Conservation (phyloP, 2,888 invertebrate genomes). For the Schrankia costaestrigalis region DNA sequence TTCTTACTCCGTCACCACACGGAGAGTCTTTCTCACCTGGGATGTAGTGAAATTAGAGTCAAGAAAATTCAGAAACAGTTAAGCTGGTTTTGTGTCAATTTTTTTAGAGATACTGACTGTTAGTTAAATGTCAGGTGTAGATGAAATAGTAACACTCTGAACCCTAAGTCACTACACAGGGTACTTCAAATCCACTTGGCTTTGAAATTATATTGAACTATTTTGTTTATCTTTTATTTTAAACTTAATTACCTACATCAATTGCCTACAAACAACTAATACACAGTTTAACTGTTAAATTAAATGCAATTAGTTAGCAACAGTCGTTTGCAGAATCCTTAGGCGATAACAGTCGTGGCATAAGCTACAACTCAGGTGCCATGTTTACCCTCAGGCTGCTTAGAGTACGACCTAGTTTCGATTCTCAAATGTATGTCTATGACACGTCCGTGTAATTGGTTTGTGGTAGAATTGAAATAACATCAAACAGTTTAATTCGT, state of each 20-base stretch:
- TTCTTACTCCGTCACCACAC: too few species aligned
- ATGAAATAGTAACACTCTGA: too few species aligned
- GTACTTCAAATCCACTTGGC: too few species aligned
- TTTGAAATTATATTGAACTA: too few species aligned
- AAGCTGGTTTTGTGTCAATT: too few species aligned
- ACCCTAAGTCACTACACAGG: too few species aligned
- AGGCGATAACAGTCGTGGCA: conserved; percentile 16
- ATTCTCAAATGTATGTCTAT: conserved; percentile 1
- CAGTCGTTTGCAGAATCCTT: conserved; percentile 21
- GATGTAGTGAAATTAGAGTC: too few species aligned
- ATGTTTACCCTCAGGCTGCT: conserved; percentile 12
- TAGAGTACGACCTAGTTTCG: conserved; percentile 21
- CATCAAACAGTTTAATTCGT: neutral
- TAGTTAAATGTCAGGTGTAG: too few species aligned
- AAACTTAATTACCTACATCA: conserved; percentile 41
- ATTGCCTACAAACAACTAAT: conserved; percentile 30
- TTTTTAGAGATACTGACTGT: too few species aligned
- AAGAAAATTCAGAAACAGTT: too few species aligned
- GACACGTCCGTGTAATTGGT: neutral
- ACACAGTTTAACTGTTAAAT: conserved; percentile 10
- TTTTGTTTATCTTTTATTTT: too few species aligned
- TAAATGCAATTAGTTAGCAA: conserved; percentile 19
- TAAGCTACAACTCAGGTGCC: conserved; percentile 14
- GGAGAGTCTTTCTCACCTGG: too few species aligned
- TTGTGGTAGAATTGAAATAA: neutral